phyloP scores from a whole-genome alignment of 1,140 invertebrate genomes.

The Drepana arcuata region DNA sequence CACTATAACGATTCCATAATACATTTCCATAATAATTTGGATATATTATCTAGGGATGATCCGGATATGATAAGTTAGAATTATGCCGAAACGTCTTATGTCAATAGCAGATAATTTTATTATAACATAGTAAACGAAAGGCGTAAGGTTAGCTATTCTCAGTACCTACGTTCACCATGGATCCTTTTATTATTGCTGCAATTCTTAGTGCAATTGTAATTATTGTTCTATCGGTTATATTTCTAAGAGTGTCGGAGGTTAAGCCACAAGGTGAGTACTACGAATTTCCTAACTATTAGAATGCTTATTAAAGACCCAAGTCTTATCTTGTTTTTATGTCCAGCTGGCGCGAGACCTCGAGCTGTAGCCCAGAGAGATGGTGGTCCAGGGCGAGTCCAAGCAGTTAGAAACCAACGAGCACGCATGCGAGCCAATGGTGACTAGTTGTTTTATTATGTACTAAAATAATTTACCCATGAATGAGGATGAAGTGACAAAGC shows the following conservation, averaged over 20 bases:
- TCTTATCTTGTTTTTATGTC: conserved; percentile 4
- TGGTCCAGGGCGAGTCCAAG: conserved; percentile 73
- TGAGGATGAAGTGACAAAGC: too few species aligned
- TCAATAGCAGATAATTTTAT: too few species aligned
- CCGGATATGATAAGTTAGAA: too few species aligned
- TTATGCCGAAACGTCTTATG: too few species aligned
- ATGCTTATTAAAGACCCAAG: too few species aligned
- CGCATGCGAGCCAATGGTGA: conserved; percentile 74
- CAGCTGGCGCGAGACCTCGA: conserved; percentile 40
- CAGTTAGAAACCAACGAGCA: conserved; percentile 76
- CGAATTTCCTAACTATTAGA: too few species aligned
- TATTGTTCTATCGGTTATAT: conserved; percentile 34
- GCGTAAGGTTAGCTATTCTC: too few species aligned
- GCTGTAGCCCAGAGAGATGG: conserved; percentile 63
- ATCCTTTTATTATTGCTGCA: conserved; percentile 55
- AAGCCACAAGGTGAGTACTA: conserved; percentile 41
- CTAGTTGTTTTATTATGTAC: background rate
- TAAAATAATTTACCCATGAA: background rate
- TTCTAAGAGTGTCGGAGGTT: conserved; percentile 35
- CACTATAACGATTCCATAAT: too few species aligned
- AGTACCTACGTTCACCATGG: too few species aligned
- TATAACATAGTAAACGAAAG: too few species aligned
- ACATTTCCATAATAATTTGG: too few species aligned
- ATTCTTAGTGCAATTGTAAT: conserved; percentile 52
- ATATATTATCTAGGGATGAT: too few species aligned